Evolutionary conservation across 2,113 vertebrate species (phyloP).

Genomic region (Cryptotis parvus): DNA sequence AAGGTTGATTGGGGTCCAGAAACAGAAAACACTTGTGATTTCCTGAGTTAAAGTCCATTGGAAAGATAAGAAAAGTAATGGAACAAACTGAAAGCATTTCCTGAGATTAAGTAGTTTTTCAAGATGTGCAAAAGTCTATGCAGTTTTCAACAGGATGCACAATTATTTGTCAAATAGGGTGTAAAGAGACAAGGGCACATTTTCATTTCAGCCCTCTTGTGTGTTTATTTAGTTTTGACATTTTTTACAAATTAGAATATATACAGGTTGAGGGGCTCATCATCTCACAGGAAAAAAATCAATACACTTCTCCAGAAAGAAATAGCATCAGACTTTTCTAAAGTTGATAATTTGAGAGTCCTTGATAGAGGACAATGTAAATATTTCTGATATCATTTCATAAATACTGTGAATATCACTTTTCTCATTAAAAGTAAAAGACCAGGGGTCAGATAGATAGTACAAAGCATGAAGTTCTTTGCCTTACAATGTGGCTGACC

Average conservation of each 20-base stretch:
- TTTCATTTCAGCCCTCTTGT: not conserved
- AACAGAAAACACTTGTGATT: not conserved
- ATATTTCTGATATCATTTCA: slow-evolving; percentile 4
- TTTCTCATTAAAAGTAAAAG: not conserved
- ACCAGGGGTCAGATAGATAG: no score
- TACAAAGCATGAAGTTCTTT: no score
- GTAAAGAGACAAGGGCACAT: not conserved
- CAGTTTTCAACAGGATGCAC: not conserved
- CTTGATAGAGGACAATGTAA: not conserved
- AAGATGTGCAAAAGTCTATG: not conserved
- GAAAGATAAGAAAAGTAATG: slow-evolving; percentile 16
- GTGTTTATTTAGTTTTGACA: not conserved
- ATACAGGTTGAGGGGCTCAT: not conserved
- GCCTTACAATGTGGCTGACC: no score
- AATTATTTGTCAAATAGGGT: not conserved
- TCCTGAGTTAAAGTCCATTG: not conserved
- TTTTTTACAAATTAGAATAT: not conserved
- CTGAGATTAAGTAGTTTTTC: not conserved
- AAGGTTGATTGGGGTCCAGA: not conserved
- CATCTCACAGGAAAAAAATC: slow-evolving; percentile 1
- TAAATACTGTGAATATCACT: not conserved
- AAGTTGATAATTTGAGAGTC: not conserved
- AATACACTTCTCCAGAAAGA: not conserved
- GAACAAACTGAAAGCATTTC: not conserved
- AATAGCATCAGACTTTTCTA: not conserved